Evolutionary conservation across 2,888 invertebrate genomes (phyloP), one percentile per base, ranked within the genome.

Genomic region (Altica lythri): DNA sequence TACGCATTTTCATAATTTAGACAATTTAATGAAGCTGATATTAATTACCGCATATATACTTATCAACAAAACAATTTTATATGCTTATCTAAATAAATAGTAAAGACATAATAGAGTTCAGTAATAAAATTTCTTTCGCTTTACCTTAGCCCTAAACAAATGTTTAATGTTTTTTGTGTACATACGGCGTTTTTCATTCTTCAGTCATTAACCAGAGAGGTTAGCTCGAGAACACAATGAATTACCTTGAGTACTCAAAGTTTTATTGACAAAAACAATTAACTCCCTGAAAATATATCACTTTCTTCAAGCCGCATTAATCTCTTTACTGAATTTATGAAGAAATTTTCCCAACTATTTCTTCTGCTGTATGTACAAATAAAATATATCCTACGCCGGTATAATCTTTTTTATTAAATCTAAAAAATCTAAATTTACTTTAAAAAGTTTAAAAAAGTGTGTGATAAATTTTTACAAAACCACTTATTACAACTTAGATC

Each of bases 221-320:
- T 34, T 14, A 9, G 17, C 29, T 18, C 32, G 29, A 9, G 10
- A 14, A 29, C 30, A 42, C 17, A 48, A 40, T 32, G 32, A 53
- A 53, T 48, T 29, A 48, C 48, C 37, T 19, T 18, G 19, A 27
- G 34, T 34, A 2, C 37, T 35, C 42, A 35, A 53, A 53, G 48
- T 53, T 53, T 42, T 43, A 48, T 48, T 43, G 55, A 49, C 55
- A 55, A 55, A 55, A 55, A 55, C 55, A 37, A 50, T 46, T 46
- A 50, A 50, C 50, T 50, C 50, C 13, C 25, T 17, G 17, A n/a
- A 50, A 50, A 50, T 50, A 27, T 37, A 40, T 50, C 42, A 42
- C 29, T 45, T 17, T 46, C 37, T 22, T 14, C 18, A 25, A 27
- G 25, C 40, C 13, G 45, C 32, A 27, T 45, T 27, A 42, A 40